These are phyloP conservation scores for Gila orcuttii DNA, from an alignment of 2,113 vertebrate genomes.

Conservation along the genomic window DNA sequence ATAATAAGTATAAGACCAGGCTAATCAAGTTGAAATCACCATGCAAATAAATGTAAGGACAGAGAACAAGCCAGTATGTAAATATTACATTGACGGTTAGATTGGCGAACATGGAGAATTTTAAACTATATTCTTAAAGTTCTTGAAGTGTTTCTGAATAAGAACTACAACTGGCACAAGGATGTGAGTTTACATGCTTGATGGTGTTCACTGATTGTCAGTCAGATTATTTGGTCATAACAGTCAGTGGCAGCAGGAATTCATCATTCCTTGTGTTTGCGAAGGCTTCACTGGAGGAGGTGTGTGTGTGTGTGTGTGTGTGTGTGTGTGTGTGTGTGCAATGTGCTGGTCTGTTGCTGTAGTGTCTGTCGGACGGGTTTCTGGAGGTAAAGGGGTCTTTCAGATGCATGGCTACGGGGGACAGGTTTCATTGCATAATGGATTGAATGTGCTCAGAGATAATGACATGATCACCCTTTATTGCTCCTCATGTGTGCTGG, in stretches of 20 bases:
- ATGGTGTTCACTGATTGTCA: not conserved
- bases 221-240: not conserved
- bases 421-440: not conserved
- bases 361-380: not conserved
- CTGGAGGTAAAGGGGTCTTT: not conserved
- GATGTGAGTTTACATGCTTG: not conserved
- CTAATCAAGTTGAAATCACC: not conserved
- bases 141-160: not conserved
- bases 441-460: not conserved
- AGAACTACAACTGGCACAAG: not conserved
- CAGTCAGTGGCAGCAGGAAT: not conserved
- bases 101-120: not conserved
- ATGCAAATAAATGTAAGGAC: not conserved
- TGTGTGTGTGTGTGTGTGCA: not conserved
- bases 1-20: not conserved
- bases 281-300: not conserved
- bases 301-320: not conserved
- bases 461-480: not conserved
- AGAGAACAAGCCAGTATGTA: not conserved
- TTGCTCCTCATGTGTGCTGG: not conserved
- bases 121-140: not conserved
- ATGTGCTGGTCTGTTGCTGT: not conserved
- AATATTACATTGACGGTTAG: not conserved
- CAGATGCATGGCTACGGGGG: too few relatives aligned
- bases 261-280: not conserved